Evolutionary conservation across 1,140 invertebrate species (phyloP).

Genomic region (Bacillus rossius): DNA sequence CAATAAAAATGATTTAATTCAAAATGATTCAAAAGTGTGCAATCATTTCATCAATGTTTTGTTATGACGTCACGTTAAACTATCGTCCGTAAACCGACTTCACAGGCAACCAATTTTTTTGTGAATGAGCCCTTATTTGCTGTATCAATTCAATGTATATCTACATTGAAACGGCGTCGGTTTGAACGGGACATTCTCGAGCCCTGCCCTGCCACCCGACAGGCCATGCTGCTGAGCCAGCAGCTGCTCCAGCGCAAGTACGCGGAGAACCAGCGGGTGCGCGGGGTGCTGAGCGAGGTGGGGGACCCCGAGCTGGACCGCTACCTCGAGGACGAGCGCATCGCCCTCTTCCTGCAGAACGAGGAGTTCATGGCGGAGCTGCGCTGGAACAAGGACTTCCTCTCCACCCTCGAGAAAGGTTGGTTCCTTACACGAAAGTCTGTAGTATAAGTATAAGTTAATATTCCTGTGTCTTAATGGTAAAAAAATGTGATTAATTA

Average conservation of each 20-base stretch:
- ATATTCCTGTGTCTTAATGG: not conserved
- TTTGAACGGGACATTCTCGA: not conserved
- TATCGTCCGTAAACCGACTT: too few species aligned
- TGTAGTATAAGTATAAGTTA: not conserved
- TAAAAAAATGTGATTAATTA: not conserved
- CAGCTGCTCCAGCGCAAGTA: conserved; percentile 43
- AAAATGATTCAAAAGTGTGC: too few species aligned
- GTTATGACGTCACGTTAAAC: too few species aligned
- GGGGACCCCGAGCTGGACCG: conserved; percentile 48
- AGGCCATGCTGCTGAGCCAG: conserved; percentile 34
- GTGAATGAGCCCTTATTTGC: too few species aligned
- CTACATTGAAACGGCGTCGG: too few species aligned
- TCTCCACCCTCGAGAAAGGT: conserved; percentile 76
- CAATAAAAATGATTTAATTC: too few species aligned
- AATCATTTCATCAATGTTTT: too few species aligned
- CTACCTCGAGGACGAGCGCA: conserved; percentile 69
- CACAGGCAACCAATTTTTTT: too few species aligned
- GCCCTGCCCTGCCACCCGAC: too few species aligned
- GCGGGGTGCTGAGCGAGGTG: conserved; percentile 30
- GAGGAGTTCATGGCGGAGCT: conserved; percentile 89
- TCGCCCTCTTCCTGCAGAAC: conserved; percentile 86
- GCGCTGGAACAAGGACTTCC: conserved; percentile 83
- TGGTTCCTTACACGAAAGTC: not conserved
- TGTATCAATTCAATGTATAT: too few species aligned
- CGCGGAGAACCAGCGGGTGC: conserved; percentile 42